Percentiles rank a stretch among this genome's conserved stretches.
These are phyloP conservation scores for Anguilla anguilla DNA, from an alignment of 2,797 vertebrate species.

Conservation along the genomic window DNA sequence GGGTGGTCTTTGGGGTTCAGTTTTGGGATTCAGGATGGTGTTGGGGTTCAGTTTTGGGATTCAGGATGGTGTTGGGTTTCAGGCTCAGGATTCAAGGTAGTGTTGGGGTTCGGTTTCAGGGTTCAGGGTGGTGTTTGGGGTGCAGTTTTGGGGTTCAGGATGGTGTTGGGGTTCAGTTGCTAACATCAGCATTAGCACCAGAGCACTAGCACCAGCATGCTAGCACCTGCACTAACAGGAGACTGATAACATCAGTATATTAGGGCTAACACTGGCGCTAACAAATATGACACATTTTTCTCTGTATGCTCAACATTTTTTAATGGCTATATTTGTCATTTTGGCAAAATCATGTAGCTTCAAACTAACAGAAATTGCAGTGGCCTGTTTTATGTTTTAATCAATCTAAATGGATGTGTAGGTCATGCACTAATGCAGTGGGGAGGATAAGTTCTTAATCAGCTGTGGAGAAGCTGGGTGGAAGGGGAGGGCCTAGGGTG, in stretches of 20 bases:
- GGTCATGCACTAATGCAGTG: conserved; percentile 63
- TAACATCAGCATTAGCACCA: neutral
- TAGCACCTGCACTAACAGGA: neutral
- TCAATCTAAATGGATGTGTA: conserved; percentile 63
- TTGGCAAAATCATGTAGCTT: conserved; percentile 55
- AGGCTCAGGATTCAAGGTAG: no score
- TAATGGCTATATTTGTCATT: conserved; percentile 60
- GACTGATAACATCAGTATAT: neutral
- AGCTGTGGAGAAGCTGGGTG: conserved; percentile 46
- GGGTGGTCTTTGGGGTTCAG: neutral
- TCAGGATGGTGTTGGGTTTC: neutral
- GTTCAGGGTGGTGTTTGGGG: neutral
- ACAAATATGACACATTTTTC: neutral
- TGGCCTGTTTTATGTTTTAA: conserved; percentile 63
- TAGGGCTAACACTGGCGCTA: neutral
- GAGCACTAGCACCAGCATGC: neutral
- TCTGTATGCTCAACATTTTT: conserved; percentile 56
- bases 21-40: no score
- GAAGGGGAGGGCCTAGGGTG: conserved; percentile 21
- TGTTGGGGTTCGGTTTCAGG: neutral
- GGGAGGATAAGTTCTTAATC: conserved; percentile 51
- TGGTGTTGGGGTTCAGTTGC: neutral
- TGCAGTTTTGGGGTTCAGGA: neutral
- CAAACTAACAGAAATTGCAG: conserved; percentile 49
- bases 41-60: no score